Evolutionary conservation across 2,113 vertebrate genomes (phyloP).

Genomic region (Mus pahari): DNA sequence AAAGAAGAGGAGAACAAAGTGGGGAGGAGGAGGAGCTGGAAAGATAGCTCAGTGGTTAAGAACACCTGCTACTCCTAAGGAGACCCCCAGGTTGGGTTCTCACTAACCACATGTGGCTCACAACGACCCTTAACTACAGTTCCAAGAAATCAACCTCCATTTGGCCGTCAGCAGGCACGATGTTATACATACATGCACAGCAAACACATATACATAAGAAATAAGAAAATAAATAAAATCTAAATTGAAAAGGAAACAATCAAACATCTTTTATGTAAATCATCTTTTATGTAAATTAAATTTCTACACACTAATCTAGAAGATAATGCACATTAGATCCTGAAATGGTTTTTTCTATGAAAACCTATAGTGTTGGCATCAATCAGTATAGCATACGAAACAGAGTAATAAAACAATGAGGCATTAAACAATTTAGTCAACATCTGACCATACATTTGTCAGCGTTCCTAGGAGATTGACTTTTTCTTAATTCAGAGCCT

Average conservation of each 20-base stretch:
- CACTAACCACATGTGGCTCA: neutral
- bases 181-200: neutral
- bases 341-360: neutral
- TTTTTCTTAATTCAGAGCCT: neutral
- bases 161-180: neutral
- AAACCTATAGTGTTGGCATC: neutral
- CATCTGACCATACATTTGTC: neutral
- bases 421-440: neutral
- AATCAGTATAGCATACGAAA: neutral
- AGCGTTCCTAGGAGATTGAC: neutral
- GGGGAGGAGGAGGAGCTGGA: neutral
- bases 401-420: neutral
- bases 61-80: neutral
- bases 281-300: slow-evolving; percentile 14
- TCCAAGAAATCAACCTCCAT: neutral
- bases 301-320: neutral
- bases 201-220: neutral
- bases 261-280: neutral
- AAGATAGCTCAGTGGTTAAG: too few species aligned
- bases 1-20: neutral
- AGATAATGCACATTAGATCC: neutral
- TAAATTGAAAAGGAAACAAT: neutral
- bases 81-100: neutral
- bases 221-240: neutral
- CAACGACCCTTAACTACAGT: neutral